Percentiles rank a stretch among this genome's conserved stretches.
These are phyloP conservation scores for Xestia sexstrigata DNA, from an alignment of 2,888 invertebrate species.

Conservation along the genomic window DNA sequence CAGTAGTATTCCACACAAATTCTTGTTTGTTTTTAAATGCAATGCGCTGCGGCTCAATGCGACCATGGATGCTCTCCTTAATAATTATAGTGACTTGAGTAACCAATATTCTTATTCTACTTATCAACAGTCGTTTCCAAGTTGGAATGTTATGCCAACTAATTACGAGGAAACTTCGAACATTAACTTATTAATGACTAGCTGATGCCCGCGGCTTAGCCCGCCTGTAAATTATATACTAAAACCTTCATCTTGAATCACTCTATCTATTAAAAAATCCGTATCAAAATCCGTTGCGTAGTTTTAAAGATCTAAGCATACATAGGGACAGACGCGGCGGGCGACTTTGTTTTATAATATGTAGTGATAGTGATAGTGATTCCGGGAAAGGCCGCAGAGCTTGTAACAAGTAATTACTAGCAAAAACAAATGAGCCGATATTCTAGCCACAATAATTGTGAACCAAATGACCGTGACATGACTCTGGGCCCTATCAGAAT, in stretches of 20 bases:
- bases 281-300: too few relatives aligned
- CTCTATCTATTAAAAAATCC: too few relatives aligned
- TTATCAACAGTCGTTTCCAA: neutral
- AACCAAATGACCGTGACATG: too few relatives aligned
- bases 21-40: neutral
- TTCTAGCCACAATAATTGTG: neutral
- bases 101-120: neutral
- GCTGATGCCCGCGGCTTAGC: too few relatives aligned
- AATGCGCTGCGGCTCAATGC: neutral
- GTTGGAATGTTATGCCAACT: neutral
- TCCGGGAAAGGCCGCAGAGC: neutral
- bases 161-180: neutral
- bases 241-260: too few relatives aligned
- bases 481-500: too few relatives aligned
- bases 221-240: too few relatives aligned
- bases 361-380: too few relatives aligned
- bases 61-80: neutral
- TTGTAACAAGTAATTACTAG: neutral
- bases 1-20: too few relatives aligned
- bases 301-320: too few relatives aligned
- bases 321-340: too few relatives aligned
- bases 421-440: neutral
- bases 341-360: too few relatives aligned
- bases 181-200: conserved; percentile 8
- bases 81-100: neutral